Evolutionary conservation across 2,113 vertebrate species (phyloP).

Genomic region (Campylorhamphus procurvoides): DNA sequence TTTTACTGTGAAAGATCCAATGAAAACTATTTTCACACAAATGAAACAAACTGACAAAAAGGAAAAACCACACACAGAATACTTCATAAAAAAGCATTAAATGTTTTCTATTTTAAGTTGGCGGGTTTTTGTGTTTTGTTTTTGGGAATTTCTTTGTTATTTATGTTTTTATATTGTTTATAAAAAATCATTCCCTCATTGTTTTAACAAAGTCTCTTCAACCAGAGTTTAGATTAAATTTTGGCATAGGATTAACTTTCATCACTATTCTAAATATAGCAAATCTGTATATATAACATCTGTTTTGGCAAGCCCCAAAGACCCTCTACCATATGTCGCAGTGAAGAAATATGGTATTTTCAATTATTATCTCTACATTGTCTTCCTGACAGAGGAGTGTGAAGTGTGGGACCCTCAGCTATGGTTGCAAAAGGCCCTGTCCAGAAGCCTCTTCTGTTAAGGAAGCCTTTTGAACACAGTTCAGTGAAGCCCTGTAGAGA

Average conservation of each 20-base stretch:
- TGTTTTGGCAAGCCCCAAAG: not conserved
- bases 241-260: not conserved
- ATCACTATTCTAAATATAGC: not conserved
- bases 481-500: not conserved
- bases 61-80: fast-evolving
- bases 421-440: not conserved
- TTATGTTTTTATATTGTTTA: not conserved
- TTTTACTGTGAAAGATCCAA: not conserved
- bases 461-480: not conserved
- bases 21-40: not conserved
- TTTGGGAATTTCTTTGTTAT: no score
- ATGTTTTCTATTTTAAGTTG: not conserved
- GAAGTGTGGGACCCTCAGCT: not conserved
- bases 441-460: not conserved
- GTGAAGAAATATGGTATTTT: not conserved
- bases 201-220: not conserved
- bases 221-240: not conserved
- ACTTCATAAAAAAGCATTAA: not conserved
- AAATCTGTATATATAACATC: not conserved
- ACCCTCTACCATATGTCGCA: fast-evolving
- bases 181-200: not conserved
- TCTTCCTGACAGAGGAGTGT: not conserved
- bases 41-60: not conserved
- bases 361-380: not conserved
- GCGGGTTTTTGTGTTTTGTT: no score